These are phyloP conservation scores for Eurystomus gularis DNA, from an alignment of 2,113 vertebrate genomes.

Conservation along the genomic window DNA sequence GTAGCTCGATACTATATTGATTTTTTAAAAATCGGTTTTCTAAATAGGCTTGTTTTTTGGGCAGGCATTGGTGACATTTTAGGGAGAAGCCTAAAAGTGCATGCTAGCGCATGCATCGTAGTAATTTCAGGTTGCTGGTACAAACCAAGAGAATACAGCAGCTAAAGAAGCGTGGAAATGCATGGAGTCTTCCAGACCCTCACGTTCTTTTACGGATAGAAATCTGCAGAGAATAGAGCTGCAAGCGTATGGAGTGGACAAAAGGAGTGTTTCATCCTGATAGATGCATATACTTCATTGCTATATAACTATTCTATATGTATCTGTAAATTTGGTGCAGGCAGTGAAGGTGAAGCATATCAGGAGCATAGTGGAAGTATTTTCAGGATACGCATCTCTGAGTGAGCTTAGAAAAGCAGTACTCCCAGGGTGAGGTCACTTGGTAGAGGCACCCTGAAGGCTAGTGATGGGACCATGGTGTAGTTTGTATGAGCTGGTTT, in stretches of 20 bases:
- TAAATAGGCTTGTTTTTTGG: not conserved
- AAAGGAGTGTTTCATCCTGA: not conserved
- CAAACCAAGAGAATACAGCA: not conserved
- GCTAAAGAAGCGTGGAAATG: not conserved
- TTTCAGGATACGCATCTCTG: not conserved
- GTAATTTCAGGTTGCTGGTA: not conserved
- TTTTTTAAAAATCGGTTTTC: not conserved
- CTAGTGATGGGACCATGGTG: accelerated
- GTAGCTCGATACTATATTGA: not conserved
- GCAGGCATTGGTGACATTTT: not conserved
- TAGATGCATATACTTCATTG: not conserved
- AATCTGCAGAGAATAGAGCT: not conserved
- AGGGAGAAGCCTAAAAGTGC: not conserved
- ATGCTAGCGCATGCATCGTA: not conserved
- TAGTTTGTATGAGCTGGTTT: accelerated
- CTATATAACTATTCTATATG: not conserved
- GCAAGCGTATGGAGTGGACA: not conserved
- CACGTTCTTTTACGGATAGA: not conserved
- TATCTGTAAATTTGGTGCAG: too few species aligned
- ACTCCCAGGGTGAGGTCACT: not conserved
- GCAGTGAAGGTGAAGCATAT: not conserved
- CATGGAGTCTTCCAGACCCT: not conserved
- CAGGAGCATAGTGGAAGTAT: not conserved
- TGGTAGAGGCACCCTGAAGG: not conserved
- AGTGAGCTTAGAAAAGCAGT: not conserved